A percentile compares a stretch with the other conserved stretches of the same genome.
Conservation (phyloP, 2,797 vertebrate genomes). For the Hoplostethus atlanticus region DNA sequence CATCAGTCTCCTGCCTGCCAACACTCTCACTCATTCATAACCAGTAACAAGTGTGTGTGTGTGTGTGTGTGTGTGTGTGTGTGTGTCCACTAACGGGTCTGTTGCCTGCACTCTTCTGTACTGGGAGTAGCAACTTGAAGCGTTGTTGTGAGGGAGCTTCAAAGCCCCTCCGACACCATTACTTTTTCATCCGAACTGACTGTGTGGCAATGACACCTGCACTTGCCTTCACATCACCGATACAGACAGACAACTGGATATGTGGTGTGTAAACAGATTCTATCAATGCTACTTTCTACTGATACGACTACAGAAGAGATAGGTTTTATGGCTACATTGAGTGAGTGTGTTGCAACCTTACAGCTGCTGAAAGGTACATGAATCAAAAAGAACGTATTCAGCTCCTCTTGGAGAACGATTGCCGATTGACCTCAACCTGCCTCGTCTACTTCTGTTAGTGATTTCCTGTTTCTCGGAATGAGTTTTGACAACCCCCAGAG, state of each 20-base stretch:
- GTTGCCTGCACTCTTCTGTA: not conserved
- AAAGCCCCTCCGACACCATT: conserved; percentile 16
- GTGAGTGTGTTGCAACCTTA: not conserved
- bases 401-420: not conserved
- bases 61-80: conserved; percentile 32
- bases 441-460: no score
- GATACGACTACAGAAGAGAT: not conserved
- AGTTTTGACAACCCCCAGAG: no score
- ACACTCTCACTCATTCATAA: conserved; percentile 51
- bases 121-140: conserved; percentile 5
- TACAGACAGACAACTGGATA: not conserved
- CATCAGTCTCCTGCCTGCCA: conserved; percentile 44
- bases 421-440: no score
- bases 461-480: no score
- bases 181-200: conserved; percentile 1
- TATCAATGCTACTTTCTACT: not conserved
- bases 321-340: not conserved
- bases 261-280: not conserved
- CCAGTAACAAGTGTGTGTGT: conserved; percentile 32
- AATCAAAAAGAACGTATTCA: not conserved
- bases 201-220: conserved; percentile 1
- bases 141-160: conserved; percentile 18
- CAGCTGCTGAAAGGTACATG: not conserved
- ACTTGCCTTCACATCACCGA: not conserved
- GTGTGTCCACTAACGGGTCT: conserved; percentile 2